Conservation (phyloP, 2,113 vertebrate species). For the Tonatia bakeri region DNA sequence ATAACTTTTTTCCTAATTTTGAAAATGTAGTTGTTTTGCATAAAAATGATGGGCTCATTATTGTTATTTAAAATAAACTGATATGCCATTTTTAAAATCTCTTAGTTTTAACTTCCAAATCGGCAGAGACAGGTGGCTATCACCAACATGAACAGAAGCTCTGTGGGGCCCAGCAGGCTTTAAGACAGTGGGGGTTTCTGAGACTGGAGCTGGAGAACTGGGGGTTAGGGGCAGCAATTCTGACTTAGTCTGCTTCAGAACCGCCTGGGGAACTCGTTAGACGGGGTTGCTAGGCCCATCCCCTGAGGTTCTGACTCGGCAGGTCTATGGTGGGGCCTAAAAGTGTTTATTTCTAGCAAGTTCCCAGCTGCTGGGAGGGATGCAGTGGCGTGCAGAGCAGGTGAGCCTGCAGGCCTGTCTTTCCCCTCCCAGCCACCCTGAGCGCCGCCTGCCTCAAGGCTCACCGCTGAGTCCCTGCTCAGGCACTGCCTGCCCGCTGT, state of each 20-base stretch:
- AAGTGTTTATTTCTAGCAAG: not conserved
- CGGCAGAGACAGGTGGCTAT: not conserved
- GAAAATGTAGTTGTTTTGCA: not conserved
- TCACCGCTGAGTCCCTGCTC: not conserved
- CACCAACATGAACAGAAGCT: not conserved
- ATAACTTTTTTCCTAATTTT: not conserved
- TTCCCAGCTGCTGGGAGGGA: not conserved
- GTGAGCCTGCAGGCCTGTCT: accelerated
- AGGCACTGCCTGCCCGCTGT: not conserved
- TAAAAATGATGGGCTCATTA: not conserved
- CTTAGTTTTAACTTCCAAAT: not conserved
- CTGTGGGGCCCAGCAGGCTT: not conserved
- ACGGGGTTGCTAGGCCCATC: accelerated
- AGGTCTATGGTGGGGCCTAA: not conserved
- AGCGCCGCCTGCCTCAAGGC: accelerated
- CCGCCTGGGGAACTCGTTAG: not conserved
- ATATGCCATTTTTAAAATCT: not conserved
- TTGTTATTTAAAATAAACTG: not conserved
- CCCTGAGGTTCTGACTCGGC: not conserved
- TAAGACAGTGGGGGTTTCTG: not conserved
- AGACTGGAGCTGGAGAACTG: not conserved
- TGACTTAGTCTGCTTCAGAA: not conserved
- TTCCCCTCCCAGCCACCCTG: accelerated
- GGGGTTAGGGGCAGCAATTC: too few species aligned
- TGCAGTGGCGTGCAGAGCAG: accelerated